Conservation (phyloP, 2,797 vertebrate species). For the Chaetophractus vellerosus region DNA sequence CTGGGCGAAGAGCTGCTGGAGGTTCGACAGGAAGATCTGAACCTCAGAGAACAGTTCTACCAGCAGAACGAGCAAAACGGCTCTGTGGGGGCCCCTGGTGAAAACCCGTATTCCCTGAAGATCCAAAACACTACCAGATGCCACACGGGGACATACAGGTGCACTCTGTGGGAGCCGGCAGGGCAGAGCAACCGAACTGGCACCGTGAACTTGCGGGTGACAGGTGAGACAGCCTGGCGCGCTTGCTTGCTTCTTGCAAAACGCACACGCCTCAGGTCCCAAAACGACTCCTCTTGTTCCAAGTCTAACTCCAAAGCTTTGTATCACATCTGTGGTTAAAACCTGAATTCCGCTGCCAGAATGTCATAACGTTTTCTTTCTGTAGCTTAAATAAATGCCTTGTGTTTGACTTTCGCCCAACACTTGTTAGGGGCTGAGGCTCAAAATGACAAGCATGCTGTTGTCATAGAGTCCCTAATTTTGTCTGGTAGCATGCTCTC, state of each 20-base stretch:
- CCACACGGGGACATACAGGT: slow-evolving; percentile 86
- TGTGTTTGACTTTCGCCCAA: not conserved
- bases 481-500: not conserved
- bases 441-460: slow-evolving; percentile 21
- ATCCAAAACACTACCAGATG: slow-evolving; percentile 82
- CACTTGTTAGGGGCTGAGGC: not conserved
- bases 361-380: not conserved
- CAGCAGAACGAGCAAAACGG: slow-evolving; percentile 50
- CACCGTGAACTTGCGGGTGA: slow-evolving; percentile 85
- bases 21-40: slow-evolving; percentile 12
- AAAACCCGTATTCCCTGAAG: slow-evolving; percentile 84
- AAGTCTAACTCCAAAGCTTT: not conserved
- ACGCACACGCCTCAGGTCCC: fast-evolving
- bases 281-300: fast-evolving
- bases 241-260: not conserved
- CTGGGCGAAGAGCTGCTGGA: slow-evolving; percentile 19
- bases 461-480: not conserved
- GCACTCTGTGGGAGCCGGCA: slow-evolving; percentile 71
- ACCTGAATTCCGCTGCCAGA: not conserved
- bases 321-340: not conserved
- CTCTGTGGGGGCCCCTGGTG: slow-evolving; percentile 52
- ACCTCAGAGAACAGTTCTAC: slow-evolving; percentile 40
- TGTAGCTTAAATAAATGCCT: not conserved
- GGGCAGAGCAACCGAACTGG: slow-evolving; percentile 82
- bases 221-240: slow-evolving; percentile 82